Conservation (phyloP, 2,888 invertebrate genomes). For the Pseudoips prasinana region DNA sequence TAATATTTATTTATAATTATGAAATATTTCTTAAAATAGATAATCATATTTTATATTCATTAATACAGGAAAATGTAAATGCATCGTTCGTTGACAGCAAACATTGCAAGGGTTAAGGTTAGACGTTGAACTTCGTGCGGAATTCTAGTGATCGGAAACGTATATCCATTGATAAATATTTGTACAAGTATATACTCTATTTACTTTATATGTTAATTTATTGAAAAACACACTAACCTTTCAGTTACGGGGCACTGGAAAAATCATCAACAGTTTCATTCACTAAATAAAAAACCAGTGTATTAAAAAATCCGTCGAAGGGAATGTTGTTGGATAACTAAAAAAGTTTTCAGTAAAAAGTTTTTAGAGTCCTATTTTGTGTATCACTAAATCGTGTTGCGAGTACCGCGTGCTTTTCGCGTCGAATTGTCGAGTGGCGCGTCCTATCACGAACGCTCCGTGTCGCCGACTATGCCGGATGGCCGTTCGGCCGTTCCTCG, state of each 20-base stretch:
- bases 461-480: constrained; percentile 68
- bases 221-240: constrained; percentile 57
- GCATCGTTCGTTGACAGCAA: constrained; percentile 6
- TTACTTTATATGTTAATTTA: constrained; percentile 23
- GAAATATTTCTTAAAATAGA: constrained; percentile 10
- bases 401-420: constrained; percentile 52
- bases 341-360: constrained; percentile 12
- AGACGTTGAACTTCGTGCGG: constrained; percentile 23
- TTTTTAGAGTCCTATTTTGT: constrained; percentile 24
- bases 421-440: constrained; percentile 44
- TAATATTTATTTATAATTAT: background rate
- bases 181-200: constrained; percentile 13
- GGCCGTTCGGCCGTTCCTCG: constrained; percentile 36
- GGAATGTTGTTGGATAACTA: background rate
- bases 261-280: constrained; percentile 56
- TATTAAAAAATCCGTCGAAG: too few species aligned
- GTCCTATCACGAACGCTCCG: constrained; percentile 57
- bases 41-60: constrained; percentile 19
- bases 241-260: constrained; percentile 50
- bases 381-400: constrained; percentile 36
- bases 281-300: constrained; percentile 34
- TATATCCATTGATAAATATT: constrained; percentile 29
- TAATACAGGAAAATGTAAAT: constrained; percentile 21
- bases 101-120: constrained; percentile 30
- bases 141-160: constrained; percentile 19